A percentile compares a stretch with the other conserved stretches of the same genome.
These are phyloP conservation scores for Parthenolecanium corni DNA, from an alignment of 2,888 invertebrate species.

Conservation along the genomic window DNA sequence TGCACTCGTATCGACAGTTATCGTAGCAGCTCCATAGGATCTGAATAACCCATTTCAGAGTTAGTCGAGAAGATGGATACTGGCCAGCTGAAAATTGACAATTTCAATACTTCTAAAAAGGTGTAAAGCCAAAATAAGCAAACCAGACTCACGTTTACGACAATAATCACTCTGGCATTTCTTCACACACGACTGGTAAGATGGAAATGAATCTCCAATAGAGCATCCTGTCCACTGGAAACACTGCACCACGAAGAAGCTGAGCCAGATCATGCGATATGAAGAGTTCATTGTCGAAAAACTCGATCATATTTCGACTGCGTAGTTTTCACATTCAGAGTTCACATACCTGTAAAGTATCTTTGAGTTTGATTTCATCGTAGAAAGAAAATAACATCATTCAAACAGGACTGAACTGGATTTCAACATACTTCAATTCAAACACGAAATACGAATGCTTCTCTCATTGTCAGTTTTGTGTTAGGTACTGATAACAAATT, in stretches of 20 bases:
- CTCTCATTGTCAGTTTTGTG: no score
- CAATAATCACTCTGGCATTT: constrained; percentile 42
- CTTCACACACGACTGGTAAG: constrained; percentile 42
- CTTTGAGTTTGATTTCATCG: no score
- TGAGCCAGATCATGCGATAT: background rate
- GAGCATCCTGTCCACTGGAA: constrained; percentile 35
- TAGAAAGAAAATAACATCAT: no score
- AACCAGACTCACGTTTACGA: constrained; percentile 38
- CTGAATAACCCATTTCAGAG: constrained; percentile 1
- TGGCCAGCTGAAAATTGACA: background rate
- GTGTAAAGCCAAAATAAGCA: background rate
- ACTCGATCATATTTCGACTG: no score
- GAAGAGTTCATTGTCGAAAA: background rate
- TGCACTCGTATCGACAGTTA: constrained; percentile 81
- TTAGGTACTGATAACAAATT: no score
- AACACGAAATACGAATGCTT: no score
- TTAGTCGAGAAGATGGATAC: constrained; percentile 1
- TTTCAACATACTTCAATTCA: no score
- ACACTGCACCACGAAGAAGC: background rate
- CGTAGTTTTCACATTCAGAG: no score
- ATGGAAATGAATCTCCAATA: constrained; percentile 43
- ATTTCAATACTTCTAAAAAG: background rate
- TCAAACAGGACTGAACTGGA: no score
- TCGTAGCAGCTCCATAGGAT: constrained; percentile 66
- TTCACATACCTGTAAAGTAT: no score